Evolutionary conservation across 2,797 vertebrate genomes (phyloP), one percentile per base, ranked within the genome.

Genomic region (Pelodytes ibericus): DNA sequence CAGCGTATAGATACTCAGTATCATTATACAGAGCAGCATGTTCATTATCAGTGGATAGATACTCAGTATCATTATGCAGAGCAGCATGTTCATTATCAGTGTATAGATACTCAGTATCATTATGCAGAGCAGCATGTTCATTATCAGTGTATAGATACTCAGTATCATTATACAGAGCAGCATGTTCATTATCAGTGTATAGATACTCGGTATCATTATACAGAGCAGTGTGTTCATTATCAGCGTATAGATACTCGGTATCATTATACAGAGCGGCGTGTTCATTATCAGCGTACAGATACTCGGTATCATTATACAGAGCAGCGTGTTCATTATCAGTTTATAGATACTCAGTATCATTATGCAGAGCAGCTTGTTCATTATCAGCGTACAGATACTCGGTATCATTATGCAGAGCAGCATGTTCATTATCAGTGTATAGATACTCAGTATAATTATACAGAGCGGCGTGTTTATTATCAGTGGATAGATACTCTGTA

Each of bases 261-360:
- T 47, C 63, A 65, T 65, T 47, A 47, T 65, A 41, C 36, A 47
- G 63, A 22, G 3, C 63, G 27, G 63, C 39, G 22, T 65, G 39
- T 47, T 65, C 41, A 47, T 27, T 65, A 47, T 65, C 25, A 65
- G 10, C 27, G 24, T n/a, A n/a, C n/a, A n/a, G 25, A 41, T 25
- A 47, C 63, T 13, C 49, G 16, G n/a, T n/a, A n/a, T n/a, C 8
- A 67, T 51, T 58, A 44, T 44, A 8, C 4, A 44, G 15, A 8
- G 13, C 41, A 44, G 41, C 15, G 41, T 44, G 41, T 13, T 8
- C 49, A 53, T 53, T 20, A 53, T 53, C 5, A 36, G n/a, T n/a
- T n/a, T n/a, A n/a, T n/a, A n/a, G n/a, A n/a, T n/a, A n/a, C n/a
- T n/a, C n/a, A n/a, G n/a, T n/a, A n/a, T n/a, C n/a, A n/a, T n/a